These are phyloP conservation scores for Takifugu flavidus DNA, from an alignment of 2,113 vertebrate genomes.

Conservation along the genomic window DNA sequence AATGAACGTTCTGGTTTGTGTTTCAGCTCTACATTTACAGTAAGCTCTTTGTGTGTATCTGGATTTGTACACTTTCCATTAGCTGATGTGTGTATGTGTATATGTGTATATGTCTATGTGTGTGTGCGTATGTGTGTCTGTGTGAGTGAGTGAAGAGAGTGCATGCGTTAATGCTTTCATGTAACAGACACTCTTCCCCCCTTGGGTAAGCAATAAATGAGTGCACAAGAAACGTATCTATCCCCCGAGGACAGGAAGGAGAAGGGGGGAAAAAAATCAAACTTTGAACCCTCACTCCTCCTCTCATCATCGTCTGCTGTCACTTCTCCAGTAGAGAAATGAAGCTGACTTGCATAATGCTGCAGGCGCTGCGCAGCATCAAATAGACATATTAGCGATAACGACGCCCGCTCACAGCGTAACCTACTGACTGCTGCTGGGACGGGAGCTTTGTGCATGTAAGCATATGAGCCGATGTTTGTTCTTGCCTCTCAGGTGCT, in stretches of 20 bases:
- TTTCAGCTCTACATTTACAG: conserved; percentile 42
- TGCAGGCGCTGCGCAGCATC: conserved; percentile 25
- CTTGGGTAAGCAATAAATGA: conserved; percentile 26
- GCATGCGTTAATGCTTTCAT: conserved; percentile 20
- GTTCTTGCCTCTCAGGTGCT: conserved; percentile 27
- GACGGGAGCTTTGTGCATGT: not conserved
- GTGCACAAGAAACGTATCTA: not conserved
- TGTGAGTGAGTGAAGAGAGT: conserved; percentile 15
- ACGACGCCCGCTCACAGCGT: conserved; percentile 35
- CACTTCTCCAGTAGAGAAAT: conserved; percentile 29
- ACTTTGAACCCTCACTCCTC: conserved; percentile 38
- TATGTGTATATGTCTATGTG: too few relatives aligned
- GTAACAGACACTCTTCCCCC: conserved; percentile 16
- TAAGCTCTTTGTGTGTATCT: conserved; percentile 14
- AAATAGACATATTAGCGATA: conserved; percentile 44
- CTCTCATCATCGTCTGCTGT: conserved; percentile 16
- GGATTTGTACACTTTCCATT: conserved; percentile 16
- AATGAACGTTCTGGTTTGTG: conserved; percentile 60
- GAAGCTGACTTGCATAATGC: conserved; percentile 28
- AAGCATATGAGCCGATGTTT: conserved; percentile 15
- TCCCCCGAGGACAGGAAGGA: conserved; percentile 16
- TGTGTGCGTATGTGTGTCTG: not conserved
- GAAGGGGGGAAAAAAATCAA: conserved; percentile 23
- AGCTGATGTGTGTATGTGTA: conserved; percentile 11
- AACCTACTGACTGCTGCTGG: conserved; percentile 21